Evolutionary conservation across 2,888 invertebrate species (phyloP), one percentile per base, ranked within the genome.

Genomic region (Allophyes oxyacanthae): DNA sequence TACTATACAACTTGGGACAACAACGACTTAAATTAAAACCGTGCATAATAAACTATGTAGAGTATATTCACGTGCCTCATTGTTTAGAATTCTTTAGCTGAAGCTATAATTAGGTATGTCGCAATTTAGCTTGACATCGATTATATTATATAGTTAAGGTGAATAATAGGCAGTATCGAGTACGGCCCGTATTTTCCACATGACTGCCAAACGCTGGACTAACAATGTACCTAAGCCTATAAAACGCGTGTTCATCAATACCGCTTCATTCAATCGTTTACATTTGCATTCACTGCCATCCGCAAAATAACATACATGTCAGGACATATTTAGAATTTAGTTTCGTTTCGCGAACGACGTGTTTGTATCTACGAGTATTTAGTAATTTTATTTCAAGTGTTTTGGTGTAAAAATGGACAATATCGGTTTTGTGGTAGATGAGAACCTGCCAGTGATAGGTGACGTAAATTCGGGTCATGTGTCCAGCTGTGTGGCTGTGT

Each of bases 371-470:
- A n/a, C n/a, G n/a, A n/a, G n/a, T n/a, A n/a, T n/a, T n/a, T n/a
- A n/a, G n/a, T 20, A 20, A 20, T 3, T 20, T 20, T 20, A 20
- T 2, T 20, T 20, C 20, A 20, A 20, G 20, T 20, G 20, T 3
- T n/a, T 2, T 20, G 20, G 20, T 4, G 3, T n/a, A 7, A 38
- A 45, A 49, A 91, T 91, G 91, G 90, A 91, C 58, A 91, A 91
- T 61, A 76, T 81, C 1, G 90, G 86, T n/a, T 91, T 91, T 48
- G 82, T 82, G 20, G 63, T 79, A 5, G 89, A 87, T 49, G 90
- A 90, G 58, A 76, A 72, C 9, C 44, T 84, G 25, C 32, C 70
- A 3, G 78, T 79, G 49, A 67, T 79, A n/a, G 64, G 75, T 20
- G 67, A 59, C n/a, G 75, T 64, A 11, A 60, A 44, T 5, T 26